phyloP scores from a whole-genome alignment of 2,113 vertebrate genomes.

The Rattus norvegicus region DNA sequence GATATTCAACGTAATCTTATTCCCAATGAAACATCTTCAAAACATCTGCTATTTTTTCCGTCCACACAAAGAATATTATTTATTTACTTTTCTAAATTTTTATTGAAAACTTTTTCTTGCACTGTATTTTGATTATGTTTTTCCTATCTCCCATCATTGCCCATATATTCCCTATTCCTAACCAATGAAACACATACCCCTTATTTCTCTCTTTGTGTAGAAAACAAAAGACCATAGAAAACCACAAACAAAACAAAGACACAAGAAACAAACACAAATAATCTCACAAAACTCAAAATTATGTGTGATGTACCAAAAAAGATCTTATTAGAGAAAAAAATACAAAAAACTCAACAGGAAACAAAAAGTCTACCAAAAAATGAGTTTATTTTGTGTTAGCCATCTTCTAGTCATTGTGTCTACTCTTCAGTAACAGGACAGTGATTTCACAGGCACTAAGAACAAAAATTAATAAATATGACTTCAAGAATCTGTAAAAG shows the following conservation, averaged over 20 bases:
- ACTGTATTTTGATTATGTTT: not conserved
- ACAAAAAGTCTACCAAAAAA: not conserved
- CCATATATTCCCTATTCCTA: not conserved
- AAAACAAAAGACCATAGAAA: not conserved
- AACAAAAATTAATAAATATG: not conserved
- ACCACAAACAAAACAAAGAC: not conserved
- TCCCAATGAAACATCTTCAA: not conserved
- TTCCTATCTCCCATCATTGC: not conserved
- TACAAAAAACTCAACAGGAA: not conserved
- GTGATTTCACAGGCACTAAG: not conserved
- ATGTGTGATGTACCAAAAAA: not conserved
- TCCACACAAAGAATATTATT: not conserved
- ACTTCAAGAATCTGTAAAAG: not conserved
- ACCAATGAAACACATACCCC: not conserved
- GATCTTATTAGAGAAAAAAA: not conserved
- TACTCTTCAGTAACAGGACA: not conserved
- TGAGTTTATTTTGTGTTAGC: not conserved
- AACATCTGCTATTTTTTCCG: not conserved
- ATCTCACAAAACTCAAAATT: not conserved
- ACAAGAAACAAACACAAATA: not conserved
- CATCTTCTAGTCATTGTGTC: not conserved
- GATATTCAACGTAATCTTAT: not conserved
- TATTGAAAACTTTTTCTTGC: not conserved
- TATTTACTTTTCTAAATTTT: not conserved
- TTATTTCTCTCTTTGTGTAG: not conserved